Evolutionary conservation across 2,113 vertebrate species (phyloP), one percentile per base, ranked within the genome.

Genomic region (Argyrosomus japonicus): DNA sequence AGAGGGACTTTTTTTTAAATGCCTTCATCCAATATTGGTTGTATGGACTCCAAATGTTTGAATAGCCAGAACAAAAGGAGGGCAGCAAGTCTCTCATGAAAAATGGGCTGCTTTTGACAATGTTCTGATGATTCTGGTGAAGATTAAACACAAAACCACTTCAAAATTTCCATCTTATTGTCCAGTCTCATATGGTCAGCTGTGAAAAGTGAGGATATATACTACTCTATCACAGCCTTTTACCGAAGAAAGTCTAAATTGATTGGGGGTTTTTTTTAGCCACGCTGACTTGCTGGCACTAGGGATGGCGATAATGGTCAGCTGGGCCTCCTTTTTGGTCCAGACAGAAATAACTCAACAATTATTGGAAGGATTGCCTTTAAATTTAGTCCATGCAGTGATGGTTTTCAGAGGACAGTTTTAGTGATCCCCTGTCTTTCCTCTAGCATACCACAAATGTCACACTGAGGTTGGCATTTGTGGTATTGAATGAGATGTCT

Each of bases 31-130:
- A 68, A 77, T 75, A 72, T 78, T 78, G 40, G 67, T 68, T 89
- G 77, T 79, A 62, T 36, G 1, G 21, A 82, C 76, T 86, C 54
- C 74, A 83, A 83, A 85, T 81, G 50, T 84, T 88, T 83, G 72
- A 86, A 56, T 77, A 68, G 27, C 25, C 56, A 75, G 60, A 90
- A 90, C 62, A 84, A 64, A 85, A 75, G 86, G 72, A 86, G 74
- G 65, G 21, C 68, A 61, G 45, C 51, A 62, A 58, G 45, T 89
- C 40, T 83, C 61, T 53, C 17, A 67, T 40, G 60, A 65, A 85
- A 80, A 60, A 56, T 10, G 5, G 25, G 29, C 40, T 67, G 8
- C 67, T 67, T 77, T 65, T 48, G 23, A 71, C 48, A 76, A 73
- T 48, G 19, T 29, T 82, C 64, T 77, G 51, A 79, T 61, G 7